Evolutionary conservation across 2,797 vertebrate species (phyloP), one percentile per base, ranked within the genome.

Genomic region (Gastrophryne carolinensis): DNA sequence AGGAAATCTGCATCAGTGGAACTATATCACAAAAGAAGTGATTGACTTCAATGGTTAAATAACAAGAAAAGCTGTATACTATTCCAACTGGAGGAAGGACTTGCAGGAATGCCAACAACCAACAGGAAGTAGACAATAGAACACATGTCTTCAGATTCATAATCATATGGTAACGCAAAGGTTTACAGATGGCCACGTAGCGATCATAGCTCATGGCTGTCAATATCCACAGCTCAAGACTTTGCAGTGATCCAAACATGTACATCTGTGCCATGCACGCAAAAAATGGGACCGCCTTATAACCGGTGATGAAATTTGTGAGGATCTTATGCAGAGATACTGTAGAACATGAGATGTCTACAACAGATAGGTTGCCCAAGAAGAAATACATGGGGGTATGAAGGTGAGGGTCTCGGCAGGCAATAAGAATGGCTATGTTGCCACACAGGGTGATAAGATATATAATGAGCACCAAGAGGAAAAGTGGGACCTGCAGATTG

Each of bases 21-120:
- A 65, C 8, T 32, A 73, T 64, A 26, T 73, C 71, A 47, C 71
- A 73, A 26, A 64, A 73, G 32, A 63, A 72, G 47, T 73, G 71
- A 11, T 73, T 65, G 17, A 56, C 32, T 30, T 63, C 49, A 64
- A n/a, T 47, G 15, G 50, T 30, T 3, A 3, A 15, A 47, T 52
- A 72, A 11, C 54, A 58, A 4, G 58, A 27, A 13, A 54, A 61
- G 5, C 12, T 29, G 4, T 4, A 39, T 4, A 72, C 23, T 2
- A 72, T 34, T 0, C 9, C 30, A 9, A 21, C 4, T 5, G 13
- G 7, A 0, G 71, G 71, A 23, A 64, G 1, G 13, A 44, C n/a
- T 47, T 73, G 23, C 4, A 35, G 10, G 30, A 23, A 65, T 3
- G 34, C 61, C 47, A 65, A 44, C 1, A 37, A 10, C 60, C 71